A percentile compares a stretch with the other conserved stretches of the same genome.
These are phyloP conservation scores for Apodemia hepburni DNA, from an alignment of 2,888 invertebrate species.

Conservation along the genomic window DNA sequence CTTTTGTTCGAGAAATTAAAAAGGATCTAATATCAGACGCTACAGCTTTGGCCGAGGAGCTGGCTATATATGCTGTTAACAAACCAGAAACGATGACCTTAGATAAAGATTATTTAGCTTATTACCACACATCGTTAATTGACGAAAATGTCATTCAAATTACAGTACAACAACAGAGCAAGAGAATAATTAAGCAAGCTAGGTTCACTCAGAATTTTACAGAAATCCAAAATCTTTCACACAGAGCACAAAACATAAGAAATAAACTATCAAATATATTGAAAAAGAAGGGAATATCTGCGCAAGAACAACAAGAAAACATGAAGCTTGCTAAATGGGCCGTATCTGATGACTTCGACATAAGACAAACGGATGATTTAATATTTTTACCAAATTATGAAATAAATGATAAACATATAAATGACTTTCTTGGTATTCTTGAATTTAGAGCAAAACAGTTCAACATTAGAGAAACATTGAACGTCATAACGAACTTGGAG, in stretches of 20 bases:
- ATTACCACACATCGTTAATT: not conserved
- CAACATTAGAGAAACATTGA: not conserved
- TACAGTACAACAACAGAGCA: not conserved
- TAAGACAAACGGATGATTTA: not conserved
- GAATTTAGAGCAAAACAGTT: not conserved
- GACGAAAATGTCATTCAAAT: conserved; percentile 4
- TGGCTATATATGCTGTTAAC: not conserved
- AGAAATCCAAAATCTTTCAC: not conserved
- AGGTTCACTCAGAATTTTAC: not conserved
- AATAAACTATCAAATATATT: not conserved
- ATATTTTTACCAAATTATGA: conserved; percentile 7
- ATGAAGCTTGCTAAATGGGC: not conserved
- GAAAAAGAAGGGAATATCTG: not conserved
- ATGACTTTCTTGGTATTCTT: not conserved
- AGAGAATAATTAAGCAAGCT: not conserved
- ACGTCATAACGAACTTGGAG: not conserved
- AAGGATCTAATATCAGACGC: not conserved
- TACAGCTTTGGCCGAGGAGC: not conserved
- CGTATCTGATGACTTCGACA: not conserved
- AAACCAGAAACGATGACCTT: not conserved
- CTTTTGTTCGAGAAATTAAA: not conserved
- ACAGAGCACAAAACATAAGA: not conserved
- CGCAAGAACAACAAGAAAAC: not conserved
- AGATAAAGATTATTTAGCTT: conserved; percentile 4
- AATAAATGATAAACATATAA: not conserved